Conservation (phyloP, 2,888 invertebrate genomes). For the Philaethria dido region DNA sequence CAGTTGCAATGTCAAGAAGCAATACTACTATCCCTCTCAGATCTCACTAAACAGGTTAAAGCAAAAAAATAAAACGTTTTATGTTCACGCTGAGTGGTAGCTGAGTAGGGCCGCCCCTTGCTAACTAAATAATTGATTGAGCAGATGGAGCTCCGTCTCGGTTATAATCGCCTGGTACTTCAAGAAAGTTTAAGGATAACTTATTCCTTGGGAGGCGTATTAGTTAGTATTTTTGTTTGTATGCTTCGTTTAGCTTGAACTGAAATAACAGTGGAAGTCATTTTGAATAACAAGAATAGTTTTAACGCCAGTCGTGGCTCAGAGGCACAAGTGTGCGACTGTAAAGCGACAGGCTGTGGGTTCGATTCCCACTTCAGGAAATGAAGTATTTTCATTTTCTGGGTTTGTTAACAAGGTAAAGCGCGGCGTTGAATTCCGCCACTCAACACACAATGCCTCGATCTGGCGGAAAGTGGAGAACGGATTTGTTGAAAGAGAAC, state of each 20-base stretch:
- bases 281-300: slow-evolving; percentile 5
- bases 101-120: slow-evolving; percentile 34
- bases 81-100: slow-evolving; percentile 16
- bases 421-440: no score
- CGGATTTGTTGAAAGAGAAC: no score
- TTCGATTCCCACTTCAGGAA: no score
- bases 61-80: slow-evolving; percentile 14
- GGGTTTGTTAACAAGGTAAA: no score
- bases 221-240: background rate
- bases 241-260: background rate
- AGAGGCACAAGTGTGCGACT: no score
- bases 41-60: slow-evolving; percentile 13
- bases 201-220: slow-evolving; percentile 18
- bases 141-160: slow-evolving; percentile 35
- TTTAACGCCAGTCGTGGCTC: background rate
- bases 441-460: no score
- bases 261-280: background rate
- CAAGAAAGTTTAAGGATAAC: slow-evolving; percentile 43
- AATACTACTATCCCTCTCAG: slow-evolving; percentile 13
- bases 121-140: slow-evolving; percentile 32
- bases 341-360: no score
- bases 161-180: slow-evolving; percentile 44
- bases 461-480: no score
- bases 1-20: background rate
- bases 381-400: no score